Evolutionary conservation across 1,140 invertebrate genomes (phyloP), one percentile per base, ranked within the genome.

Genomic region (Eciton burchellii): DNA sequence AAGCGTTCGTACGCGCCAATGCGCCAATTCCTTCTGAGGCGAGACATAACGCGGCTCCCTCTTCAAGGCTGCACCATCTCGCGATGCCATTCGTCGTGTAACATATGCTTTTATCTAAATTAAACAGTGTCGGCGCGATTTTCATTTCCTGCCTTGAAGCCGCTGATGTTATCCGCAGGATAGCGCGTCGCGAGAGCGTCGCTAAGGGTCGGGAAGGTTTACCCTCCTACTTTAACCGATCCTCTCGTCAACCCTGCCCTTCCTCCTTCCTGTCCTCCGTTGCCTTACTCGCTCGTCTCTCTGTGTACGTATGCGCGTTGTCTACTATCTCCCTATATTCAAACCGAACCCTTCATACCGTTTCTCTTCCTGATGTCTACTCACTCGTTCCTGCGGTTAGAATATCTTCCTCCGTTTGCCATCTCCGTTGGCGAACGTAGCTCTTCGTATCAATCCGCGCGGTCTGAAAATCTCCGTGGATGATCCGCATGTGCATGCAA

Each of bases 71-170:
- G 56, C 24, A 45, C 76, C 19, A 62, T 49, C 41, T 6, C 54
- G 62, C 26, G 59, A 41, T 57, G 77, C 74, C 65, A 66, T 79
- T 83, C 86, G 84, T 88, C 86, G 90, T 92, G 89, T 92, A 94
- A 94, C 93, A 94, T 94, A 94, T 94, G 94, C 94, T 94, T 94
- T 94, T 94, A 95, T 94, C 94, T 94, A 94, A 94, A 94, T 94
- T 94, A 95, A 95, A 94, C 94, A 93, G 93, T 92, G 92, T 93
- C 92, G 89, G 90, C 91, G 90, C 93, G 93, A 94, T 95, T 94
- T 95, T 94, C 94, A 95, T 94, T 95, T 95, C 94, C 94, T 93
- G 93, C 77, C 89, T 86, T 86, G 90, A 91, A 91, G 92, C 91
- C 86, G 89, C 89, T 92, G 94, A 94, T 94, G 91, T 94, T 94